Conservation (phyloP, 2,113 vertebrate species). For the Prionailurus bengalensis region DNA sequence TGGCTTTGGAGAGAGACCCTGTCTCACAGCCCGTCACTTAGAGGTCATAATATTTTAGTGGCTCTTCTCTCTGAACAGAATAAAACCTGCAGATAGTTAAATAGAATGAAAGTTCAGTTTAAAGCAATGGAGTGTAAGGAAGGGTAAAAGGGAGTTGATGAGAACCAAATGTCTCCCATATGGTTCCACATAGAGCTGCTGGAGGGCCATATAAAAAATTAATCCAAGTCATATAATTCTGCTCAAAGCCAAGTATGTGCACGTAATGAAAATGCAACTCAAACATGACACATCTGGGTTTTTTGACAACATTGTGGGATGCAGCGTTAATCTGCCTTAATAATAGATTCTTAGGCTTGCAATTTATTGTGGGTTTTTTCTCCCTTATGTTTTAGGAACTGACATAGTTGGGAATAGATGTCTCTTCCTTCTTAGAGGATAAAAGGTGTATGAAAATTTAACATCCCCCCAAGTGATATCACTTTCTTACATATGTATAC, state of each 20-base stretch:
- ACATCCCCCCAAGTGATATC: background rate
- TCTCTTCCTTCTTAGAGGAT: conserved; percentile 9
- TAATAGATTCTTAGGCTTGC: background rate
- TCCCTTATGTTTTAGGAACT: background rate
- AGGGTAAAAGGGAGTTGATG: conserved; percentile 70
- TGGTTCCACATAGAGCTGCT: conserved; percentile 15
- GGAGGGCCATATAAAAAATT: conserved; percentile 65
- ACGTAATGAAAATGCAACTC: conserved; percentile 66
- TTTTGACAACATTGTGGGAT: conserved; percentile 54
- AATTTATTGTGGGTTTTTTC: background rate
- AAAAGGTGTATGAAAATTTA: conserved; percentile 44
- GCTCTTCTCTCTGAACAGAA: conserved; percentile 68
- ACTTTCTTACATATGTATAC: background rate
- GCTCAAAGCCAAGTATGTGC: conserved; percentile 69
- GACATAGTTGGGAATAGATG: background rate
- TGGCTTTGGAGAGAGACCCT: conserved; percentile 64
- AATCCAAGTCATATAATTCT: conserved; percentile 69
- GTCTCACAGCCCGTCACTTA: conserved; percentile 52
- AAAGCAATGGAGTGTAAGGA: conserved; percentile 70
- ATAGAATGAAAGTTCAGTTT: conserved; percentile 69
- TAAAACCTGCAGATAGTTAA: conserved; percentile 78
- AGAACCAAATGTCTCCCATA: conserved; percentile 78
- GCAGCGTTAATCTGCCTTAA: conserved; percentile 53
- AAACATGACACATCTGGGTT: conserved; percentile 62
- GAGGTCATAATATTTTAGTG: conserved; percentile 75